phyloP scores from a whole-genome alignment of 64 coral and sea anemone genomes.

The Catalaphyllia jardinei region DNA sequence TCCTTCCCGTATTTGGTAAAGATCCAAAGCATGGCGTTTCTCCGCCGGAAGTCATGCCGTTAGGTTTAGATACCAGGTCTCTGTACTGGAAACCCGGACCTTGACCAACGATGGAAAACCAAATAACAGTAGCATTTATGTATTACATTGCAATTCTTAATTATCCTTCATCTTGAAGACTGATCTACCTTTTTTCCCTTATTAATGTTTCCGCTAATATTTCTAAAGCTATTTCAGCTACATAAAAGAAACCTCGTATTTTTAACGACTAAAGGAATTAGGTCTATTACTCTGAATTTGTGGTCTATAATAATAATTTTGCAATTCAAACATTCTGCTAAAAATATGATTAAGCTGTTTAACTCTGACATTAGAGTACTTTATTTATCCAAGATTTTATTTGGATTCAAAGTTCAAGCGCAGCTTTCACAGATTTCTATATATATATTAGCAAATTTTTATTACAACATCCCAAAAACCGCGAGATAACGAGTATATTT shows the following conservation, averaged over 20 bases:
- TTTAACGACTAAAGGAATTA: background rate
- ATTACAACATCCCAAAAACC: too few relatives aligned
- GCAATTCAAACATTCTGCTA: background rate
- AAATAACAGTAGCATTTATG: background rate
- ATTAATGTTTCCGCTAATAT: too few relatives aligned
- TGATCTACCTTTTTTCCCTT: background rate
- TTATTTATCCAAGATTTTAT: background rate
- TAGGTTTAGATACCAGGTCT: conserved; percentile 29
- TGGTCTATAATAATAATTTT: too few relatives aligned
- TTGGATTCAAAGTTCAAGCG: background rate
- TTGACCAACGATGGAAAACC: background rate
- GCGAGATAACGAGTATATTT: too few relatives aligned
- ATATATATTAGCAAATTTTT: too few relatives aligned
- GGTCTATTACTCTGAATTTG: too few relatives aligned
- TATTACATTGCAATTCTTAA: background rate
- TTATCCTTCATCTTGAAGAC: background rate
- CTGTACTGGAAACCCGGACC: conserved; percentile 6
- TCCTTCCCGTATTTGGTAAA: conserved; percentile 33
- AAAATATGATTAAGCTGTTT: background rate
- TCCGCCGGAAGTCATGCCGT: background rate
- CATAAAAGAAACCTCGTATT: background rate
- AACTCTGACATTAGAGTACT: background rate
- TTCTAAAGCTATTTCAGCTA: background rate
- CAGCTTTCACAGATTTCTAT: too few relatives aligned
- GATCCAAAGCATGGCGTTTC: background rate